Evolutionary conservation across 2,888 invertebrate species (phyloP).

Genomic region (Andrena praecox): DNA sequence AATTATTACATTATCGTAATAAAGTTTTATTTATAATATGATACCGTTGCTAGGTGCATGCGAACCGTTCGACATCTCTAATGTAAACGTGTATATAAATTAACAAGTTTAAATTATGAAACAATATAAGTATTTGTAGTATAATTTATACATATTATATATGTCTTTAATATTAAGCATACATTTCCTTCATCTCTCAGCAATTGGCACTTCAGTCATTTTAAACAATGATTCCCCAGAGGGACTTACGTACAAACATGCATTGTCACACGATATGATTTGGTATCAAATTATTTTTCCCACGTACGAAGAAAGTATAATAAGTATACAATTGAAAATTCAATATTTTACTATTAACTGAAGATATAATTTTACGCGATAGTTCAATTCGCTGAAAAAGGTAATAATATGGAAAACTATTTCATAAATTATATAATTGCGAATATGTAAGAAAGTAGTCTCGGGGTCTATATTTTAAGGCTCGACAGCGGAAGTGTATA

Average conservation of each 20-base stretch:
- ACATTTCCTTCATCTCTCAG: conserved; percentile 15
- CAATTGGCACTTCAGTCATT: neutral
- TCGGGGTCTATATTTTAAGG: no score
- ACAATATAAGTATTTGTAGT: conserved; percentile 34
- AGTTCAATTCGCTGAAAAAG: no score
- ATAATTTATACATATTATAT: conserved; percentile 22
- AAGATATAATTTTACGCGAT: no score
- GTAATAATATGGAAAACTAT: no score
- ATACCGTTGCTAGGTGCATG: conserved; percentile 38
- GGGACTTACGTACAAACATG: neutral
- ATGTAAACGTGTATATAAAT: conserved; percentile 50
- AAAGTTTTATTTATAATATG: conserved; percentile 43
- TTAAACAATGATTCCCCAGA: neutral
- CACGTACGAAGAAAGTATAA: neutral
- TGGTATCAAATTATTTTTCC: neutral
- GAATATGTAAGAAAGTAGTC: no score
- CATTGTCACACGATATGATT: neutral
- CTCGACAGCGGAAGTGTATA: conserved; percentile 60
- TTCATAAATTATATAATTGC: no score
- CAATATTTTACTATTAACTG: no score
- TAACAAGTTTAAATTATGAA: conserved; percentile 35
- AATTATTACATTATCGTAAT: conserved; percentile 49
- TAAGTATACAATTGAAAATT: neutral
- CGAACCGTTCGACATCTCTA: conserved; percentile 29
- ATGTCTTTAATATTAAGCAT: conserved; percentile 1